Evolutionary conservation across 23 tunicate genomes (phyloP).

Genomic region (Aplidium turbinatum): DNA sequence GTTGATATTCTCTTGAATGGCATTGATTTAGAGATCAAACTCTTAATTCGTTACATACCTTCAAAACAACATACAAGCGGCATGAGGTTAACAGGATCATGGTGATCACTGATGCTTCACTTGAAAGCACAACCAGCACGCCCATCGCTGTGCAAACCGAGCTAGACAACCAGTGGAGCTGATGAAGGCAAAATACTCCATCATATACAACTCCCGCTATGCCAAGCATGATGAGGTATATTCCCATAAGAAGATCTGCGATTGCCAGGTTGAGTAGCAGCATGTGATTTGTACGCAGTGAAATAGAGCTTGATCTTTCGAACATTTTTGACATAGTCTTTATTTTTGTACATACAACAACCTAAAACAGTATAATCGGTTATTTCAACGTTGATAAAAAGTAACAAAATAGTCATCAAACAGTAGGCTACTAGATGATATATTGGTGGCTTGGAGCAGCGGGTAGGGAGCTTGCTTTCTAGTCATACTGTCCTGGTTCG

Average conservation of each 20-base stretch:
- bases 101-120: constrained; percentile 57
- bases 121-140: constrained; percentile 52
- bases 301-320: too few species aligned
- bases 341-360: too few species aligned
- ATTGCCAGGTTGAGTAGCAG: constrained; percentile 49
- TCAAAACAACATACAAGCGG: constrained; percentile 26
- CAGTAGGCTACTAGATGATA: too few species aligned
- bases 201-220: constrained; percentile 20
- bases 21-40: too few species aligned
- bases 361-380: too few species aligned
- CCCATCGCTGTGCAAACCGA: constrained; percentile 40
- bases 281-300: constrained; percentile 34
- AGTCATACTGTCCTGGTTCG: too few species aligned
- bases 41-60: constrained; percentile 30
- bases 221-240: constrained; percentile 42
- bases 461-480: too few species aligned
- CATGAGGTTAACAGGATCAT: constrained; percentile 21
- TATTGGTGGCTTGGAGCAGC: too few species aligned
- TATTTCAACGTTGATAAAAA: too few species aligned
- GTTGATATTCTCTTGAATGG: too few species aligned
- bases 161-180: constrained; percentile 31
- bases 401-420: too few species aligned
- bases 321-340: too few species aligned
- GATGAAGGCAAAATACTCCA: constrained; percentile 37
- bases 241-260: constrained; percentile 59